These are phyloP conservation scores for Tryphoninae sp. DNA, from an alignment of 2,888 invertebrate species.

Conservation along the genomic window DNA sequence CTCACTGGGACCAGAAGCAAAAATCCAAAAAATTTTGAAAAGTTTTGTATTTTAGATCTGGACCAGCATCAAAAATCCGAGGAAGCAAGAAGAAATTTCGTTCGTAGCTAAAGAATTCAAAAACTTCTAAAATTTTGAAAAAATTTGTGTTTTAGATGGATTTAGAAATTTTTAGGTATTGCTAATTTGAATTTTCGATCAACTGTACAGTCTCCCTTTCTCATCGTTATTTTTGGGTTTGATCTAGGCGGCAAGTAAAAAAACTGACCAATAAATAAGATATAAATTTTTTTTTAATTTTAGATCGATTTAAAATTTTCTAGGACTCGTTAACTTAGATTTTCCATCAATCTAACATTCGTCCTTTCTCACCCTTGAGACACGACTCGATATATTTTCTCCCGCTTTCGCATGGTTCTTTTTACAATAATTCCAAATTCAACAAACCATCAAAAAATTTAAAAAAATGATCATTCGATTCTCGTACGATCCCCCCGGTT, in stretches of 20 bases:
- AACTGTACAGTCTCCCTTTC: too few relatives aligned
- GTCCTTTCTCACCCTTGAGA: background rate
- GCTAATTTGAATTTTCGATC: too few relatives aligned
- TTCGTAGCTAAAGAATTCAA: background rate
- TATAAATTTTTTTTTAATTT: too few relatives aligned
- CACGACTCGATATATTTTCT: background rate
- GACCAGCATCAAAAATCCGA: slow-evolving; percentile 33
- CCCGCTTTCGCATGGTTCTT: background rate
- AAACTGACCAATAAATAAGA: background rate
- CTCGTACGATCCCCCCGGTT: background rate
- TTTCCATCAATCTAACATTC: background rate
- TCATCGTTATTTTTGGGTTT: too few relatives aligned
- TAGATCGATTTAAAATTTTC: too few relatives aligned
- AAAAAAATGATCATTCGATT: background rate
- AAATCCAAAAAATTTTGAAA: background rate
- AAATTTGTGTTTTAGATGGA: too few relatives aligned
- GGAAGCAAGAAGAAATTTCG: background rate
- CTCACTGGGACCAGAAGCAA: slow-evolving; percentile 53
- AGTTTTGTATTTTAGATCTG: background rate
- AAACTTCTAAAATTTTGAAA: too few relatives aligned
- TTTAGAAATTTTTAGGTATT: too few relatives aligned
- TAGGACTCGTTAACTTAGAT: background rate
- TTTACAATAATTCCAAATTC: too few relatives aligned
- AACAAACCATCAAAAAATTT: too few relatives aligned
- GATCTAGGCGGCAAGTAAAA: slow-evolving; percentile 67